These are phyloP conservation scores for Peromyscus maniculatus DNA, from an alignment of 2,113 vertebrate genomes.

Conservation along the genomic window DNA sequence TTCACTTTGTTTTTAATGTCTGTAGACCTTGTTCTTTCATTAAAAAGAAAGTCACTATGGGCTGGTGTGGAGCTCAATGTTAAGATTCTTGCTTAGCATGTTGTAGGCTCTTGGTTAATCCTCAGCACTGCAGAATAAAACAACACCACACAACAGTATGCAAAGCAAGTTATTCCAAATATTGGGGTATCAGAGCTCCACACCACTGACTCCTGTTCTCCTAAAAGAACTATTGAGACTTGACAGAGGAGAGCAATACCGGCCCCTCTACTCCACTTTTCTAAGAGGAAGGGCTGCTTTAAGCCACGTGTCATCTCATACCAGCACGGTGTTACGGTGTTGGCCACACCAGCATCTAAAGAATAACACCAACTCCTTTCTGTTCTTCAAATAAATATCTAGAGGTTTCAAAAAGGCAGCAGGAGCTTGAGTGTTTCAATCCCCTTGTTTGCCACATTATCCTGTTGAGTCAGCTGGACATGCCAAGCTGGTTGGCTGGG, in stretches of 20 bases:
- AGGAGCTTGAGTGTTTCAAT: not conserved
- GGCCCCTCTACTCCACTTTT: not conserved
- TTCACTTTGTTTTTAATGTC: not conserved
- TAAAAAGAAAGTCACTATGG: not conserved
- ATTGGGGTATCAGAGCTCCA: not conserved
- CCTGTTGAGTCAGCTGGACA: not conserved
- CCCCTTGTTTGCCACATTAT: accelerated
- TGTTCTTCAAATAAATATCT: not conserved
- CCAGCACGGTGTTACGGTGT: not conserved
- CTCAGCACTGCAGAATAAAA: not conserved
- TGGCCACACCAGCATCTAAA: not conserved
- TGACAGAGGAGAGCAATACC: accelerated
- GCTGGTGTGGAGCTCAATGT: too few relatives aligned
- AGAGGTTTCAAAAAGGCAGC: not conserved
- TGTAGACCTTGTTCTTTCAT: not conserved
- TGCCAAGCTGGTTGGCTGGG: accelerated
- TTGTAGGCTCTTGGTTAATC: not conserved
- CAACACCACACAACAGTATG: too few relatives aligned
- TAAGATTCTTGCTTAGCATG: not conserved
- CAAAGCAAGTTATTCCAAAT: not conserved
- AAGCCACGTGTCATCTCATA: not conserved
- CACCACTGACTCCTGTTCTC: not conserved
- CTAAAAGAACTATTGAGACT: not conserved
- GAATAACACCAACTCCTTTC: not conserved
- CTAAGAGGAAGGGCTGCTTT: not conserved